Evolutionary conservation across 2,797 vertebrate genomes (phyloP).

Genomic region (Caiman crocodilus): DNA sequence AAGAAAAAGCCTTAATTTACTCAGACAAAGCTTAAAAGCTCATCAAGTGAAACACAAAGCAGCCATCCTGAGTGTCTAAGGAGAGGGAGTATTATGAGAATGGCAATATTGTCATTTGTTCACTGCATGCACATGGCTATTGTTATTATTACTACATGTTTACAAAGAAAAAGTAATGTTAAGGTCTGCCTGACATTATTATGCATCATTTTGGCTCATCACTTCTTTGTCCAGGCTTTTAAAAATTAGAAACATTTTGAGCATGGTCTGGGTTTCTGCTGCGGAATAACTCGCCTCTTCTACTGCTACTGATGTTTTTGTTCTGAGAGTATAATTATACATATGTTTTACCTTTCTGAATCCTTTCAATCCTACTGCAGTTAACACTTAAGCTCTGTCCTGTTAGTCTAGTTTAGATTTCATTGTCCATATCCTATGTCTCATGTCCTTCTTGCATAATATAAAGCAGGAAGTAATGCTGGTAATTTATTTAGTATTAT

Average conservation of each 20-base stretch:
- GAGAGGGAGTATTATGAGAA: too few species aligned
- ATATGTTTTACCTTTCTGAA: not conserved
- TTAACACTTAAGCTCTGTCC: not conserved
- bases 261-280: not conserved
- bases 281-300: not conserved
- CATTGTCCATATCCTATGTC: not conserved
- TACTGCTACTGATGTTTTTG: not conserved
- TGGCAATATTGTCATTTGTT: not conserved
- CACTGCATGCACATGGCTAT: not conserved
- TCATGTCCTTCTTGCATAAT: not conserved
- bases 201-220: not conserved
- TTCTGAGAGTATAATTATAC: not conserved
- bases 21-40: too few species aligned
- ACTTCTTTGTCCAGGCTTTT: not conserved
- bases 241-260: not conserved
- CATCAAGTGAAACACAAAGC: too few species aligned
- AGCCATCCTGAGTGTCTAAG: too few species aligned
- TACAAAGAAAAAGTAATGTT: not conserved
- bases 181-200: not conserved
- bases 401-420: not conserved
- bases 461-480: not conserved
- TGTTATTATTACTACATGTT: not conserved
- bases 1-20: too few species aligned
- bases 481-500: not conserved
- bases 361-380: not conserved